Evolutionary conservation across 2,888 invertebrate genomes (phyloP).

Genomic region (Osmoderma eremita): DNA sequence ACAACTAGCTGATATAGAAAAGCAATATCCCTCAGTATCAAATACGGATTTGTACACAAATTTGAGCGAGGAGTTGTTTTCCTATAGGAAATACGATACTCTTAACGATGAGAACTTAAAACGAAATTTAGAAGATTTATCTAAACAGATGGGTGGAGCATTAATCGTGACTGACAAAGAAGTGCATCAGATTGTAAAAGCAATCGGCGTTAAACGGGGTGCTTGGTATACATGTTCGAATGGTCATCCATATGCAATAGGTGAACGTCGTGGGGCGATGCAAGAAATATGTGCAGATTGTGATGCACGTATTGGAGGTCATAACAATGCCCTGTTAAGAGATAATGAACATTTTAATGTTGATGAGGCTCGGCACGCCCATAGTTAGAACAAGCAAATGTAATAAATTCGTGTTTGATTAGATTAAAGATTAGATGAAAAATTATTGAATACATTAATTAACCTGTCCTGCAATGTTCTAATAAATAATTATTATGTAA

Average conservation of each 20-base stretch:
- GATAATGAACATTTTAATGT: conserved; percentile 66
- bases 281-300: conserved; percentile 69
- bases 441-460: background rate
- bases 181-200: conserved; percentile 67
- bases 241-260: conserved; percentile 74
- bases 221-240: conserved; percentile 80
- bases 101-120: conserved; percentile 46
- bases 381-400: conserved; percentile 63
- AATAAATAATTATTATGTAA: background rate
- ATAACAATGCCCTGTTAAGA: conserved; percentile 63
- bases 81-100: conserved; percentile 44
- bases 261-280: conserved; percentile 75
- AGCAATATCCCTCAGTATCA: conserved; percentile 28
- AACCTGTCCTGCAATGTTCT: background rate
- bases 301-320: conserved; percentile 67
- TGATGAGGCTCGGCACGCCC: conserved; percentile 66
- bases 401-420: conserved; percentile 34
- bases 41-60: conserved; percentile 21
- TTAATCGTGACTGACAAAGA: conserved; percentile 63
- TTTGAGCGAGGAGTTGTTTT: conserved; percentile 41
- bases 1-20: conserved; percentile 48
- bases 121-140: conserved; percentile 44
- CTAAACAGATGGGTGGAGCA: conserved; percentile 44
- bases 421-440: too few species aligned
- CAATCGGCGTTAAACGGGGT: conserved; percentile 68